Evolutionary conservation across 2,888 invertebrate species (phyloP), one percentile per base, ranked within the genome.

Genomic region (Neelides folsomi): DNA sequence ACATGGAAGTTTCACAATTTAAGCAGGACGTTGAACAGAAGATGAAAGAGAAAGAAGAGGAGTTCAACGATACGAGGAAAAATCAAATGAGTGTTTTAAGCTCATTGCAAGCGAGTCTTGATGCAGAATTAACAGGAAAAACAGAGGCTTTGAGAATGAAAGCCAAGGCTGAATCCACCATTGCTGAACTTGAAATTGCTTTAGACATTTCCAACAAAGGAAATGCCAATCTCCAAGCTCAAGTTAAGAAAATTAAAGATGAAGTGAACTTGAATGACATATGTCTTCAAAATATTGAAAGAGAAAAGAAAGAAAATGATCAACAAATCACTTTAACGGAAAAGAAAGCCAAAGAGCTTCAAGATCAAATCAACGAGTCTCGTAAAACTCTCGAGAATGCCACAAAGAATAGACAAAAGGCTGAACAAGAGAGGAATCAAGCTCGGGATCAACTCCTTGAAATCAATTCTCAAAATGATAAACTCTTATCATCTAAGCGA

Each of bases 111-210:
- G 95, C 97, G 71, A 90, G 90, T 71, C 82, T 98, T 72, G 97
- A 98, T 79, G 94, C 95, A 70, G 98, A 98, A 77, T 86, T 94
- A 74, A 94, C 95, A 81, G 97, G 95, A 71, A 97, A 95, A 79
- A 92, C 93, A 79, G 98, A 98, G 81, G 95, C 97, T 66, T 83
- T 97, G 68, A 87, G 95, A 79, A 90, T 97, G 88, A 98, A 98
- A 87, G 98, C 98, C 89, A 98, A 98, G 80, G 81, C 98, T 71
- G 98, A 98, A 76, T 88, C 90, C 68, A 97, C 98, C 79, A 97
- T 98, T 79, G 97, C 97, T 74, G 97, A 98, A 77, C 81, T 98
- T 62, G 97, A 98, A 75, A 94, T 97, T 68, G 94, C 94, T 70
- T 79, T 98, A 73, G 97, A 98, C 77, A 93, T 93, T 74, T 93